A percentile compares a stretch with the other conserved stretches of the same genome.
Conservation (phyloP, 2,113 vertebrate genomes). For the Pollachius pollachius region DNA sequence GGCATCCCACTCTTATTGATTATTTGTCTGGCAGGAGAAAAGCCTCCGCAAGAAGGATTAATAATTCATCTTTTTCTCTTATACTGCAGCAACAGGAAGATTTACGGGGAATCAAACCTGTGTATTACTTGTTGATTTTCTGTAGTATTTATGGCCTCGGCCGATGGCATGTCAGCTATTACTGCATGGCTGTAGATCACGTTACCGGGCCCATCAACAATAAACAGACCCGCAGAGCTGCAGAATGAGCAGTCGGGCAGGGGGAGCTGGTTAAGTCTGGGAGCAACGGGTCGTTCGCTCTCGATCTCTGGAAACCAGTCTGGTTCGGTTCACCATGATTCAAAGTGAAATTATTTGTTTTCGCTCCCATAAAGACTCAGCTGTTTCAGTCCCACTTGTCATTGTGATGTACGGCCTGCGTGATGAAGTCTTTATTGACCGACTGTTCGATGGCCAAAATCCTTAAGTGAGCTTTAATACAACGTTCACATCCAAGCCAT, state of each 20-base stretch:
- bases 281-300: slow-evolving; percentile 26
- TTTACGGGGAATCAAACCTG: slow-evolving; percentile 39
- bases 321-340: slow-evolving; percentile 25
- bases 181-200: slow-evolving; percentile 52
- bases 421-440: slow-evolving; percentile 29
- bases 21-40: slow-evolving; percentile 16
- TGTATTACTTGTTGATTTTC: slow-evolving; percentile 51
- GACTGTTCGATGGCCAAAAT: slow-evolving; percentile 15
- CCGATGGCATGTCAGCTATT: slow-evolving; percentile 57
- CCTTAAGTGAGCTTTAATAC: slow-evolving; percentile 32
- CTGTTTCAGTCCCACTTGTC: slow-evolving; percentile 37
- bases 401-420: slow-evolving; percentile 43
- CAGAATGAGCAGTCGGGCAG: slow-evolving; percentile 6
- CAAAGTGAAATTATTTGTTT: slow-evolving; percentile 40
- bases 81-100: slow-evolving; percentile 24
- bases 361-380: slow-evolving; percentile 34
- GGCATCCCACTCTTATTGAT: slow-evolving; percentile 38
- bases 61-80: slow-evolving; percentile 38
- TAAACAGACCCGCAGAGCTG: slow-evolving; percentile 42
- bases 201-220: slow-evolving; percentile 50
- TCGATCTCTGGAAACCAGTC: slow-evolving; percentile 36
- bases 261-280: slow-evolving; percentile 22
- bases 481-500: slow-evolving; percentile 38
- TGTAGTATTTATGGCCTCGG: slow-evolving; percentile 48
- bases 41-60: slow-evolving; percentile 41